Evolutionary conservation across 2,113 vertebrate species (phyloP).

Genomic region (Pterocles orientalis): DNA sequence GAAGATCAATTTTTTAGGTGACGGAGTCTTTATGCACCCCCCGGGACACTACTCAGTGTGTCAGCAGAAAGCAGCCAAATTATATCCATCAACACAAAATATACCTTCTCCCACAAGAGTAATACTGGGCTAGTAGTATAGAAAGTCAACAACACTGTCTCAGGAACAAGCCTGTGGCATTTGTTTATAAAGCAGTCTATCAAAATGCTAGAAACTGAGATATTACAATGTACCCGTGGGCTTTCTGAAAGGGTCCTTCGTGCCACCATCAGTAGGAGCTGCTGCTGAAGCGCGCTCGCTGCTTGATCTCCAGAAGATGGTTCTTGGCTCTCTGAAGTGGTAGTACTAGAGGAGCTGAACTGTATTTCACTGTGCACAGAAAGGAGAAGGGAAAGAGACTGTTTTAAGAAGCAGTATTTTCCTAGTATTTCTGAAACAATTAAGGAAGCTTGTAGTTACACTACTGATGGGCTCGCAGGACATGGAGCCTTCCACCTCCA

Average conservation of each 20-base stretch:
- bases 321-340: conserved; percentile 85
- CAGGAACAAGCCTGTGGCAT: neutral
- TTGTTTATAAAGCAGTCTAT: neutral
- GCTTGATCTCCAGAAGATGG: conserved; percentile 78
- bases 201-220: neutral
- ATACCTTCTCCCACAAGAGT: neutral
- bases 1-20: neutral
- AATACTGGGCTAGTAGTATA: neutral
- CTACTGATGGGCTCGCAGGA: neutral
- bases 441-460: neutral
- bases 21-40: neutral
- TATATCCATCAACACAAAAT: conserved; percentile 9
- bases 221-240: conserved; percentile 79
- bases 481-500: neutral
- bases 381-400: neutral
- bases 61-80: neutral
- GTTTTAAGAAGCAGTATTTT: neutral
- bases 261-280: conserved; percentile 87
- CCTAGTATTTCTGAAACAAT: neutral
- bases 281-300: conserved; percentile 85
- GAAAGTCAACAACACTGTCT: neutral
- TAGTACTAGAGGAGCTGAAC: conserved; percentile 89
- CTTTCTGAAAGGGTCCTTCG: conserved; percentile 88
- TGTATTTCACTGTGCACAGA: conserved; percentile 83
- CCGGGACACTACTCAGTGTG: neutral